Conservation (phyloP, 2,113 vertebrate genomes). For the Neoarius graeffei region DNA sequence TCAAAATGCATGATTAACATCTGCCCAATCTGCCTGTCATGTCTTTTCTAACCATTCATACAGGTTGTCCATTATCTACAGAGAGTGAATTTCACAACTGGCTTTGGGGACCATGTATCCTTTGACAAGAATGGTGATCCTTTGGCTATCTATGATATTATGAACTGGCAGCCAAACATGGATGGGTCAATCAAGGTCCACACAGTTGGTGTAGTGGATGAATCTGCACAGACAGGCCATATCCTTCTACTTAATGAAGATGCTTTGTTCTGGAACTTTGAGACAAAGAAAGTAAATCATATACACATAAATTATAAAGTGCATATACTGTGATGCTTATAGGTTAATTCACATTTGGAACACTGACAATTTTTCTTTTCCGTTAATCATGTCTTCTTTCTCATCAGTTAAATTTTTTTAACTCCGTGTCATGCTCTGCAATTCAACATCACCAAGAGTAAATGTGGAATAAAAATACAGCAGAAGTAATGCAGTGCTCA, state of each 20-base stretch:
- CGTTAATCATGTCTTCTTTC: too few relatives aligned
- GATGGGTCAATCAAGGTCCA: slow-evolving; percentile 56
- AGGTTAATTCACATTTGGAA: background rate
- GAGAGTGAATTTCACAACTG: slow-evolving; percentile 67
- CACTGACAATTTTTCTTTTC: background rate
- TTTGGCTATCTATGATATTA: slow-evolving; percentile 71
- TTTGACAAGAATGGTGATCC: slow-evolving; percentile 74
- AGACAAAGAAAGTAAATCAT: slow-evolving; percentile 53
- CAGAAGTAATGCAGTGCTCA: background rate
- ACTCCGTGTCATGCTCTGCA: background rate
- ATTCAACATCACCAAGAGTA: background rate
- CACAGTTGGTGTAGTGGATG: slow-evolving; percentile 64
- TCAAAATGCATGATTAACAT: background rate
- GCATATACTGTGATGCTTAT: background rate
- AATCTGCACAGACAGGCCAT: slow-evolving; percentile 50
- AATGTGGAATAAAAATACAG: background rate
- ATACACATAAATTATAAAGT: background rate
- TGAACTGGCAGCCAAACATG: slow-evolving; percentile 68
- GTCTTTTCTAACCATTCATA: background rate
- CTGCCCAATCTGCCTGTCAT: background rate
- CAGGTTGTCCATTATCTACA: slow-evolving; percentile 68
- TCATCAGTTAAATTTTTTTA: too few relatives aligned
- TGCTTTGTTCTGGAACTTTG: slow-evolving; percentile 67
- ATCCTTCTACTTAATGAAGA: slow-evolving; percentile 62
- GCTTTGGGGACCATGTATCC: slow-evolving; percentile 68